Conservation (phyloP, 1,140 invertebrate species). For the Physella acuta region DNA sequence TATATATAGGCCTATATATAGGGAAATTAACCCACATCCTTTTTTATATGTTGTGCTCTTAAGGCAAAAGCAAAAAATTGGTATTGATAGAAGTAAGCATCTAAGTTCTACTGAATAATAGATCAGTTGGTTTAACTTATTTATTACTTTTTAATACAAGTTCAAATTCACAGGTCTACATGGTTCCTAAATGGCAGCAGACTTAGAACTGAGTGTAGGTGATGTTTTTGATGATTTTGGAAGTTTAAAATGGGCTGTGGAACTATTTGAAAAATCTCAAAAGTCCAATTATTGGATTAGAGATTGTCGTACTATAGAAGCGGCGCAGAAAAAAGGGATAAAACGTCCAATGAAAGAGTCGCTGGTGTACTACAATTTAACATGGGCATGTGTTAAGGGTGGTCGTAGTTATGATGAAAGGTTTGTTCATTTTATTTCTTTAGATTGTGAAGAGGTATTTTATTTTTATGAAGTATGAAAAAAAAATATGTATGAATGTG, state of each 20-base stretch:
- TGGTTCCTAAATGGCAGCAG: neutral
- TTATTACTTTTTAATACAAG: too few species aligned
- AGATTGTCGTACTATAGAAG: slow-evolving; percentile 2
- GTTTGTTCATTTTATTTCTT: too few species aligned
- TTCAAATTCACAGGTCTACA: neutral
- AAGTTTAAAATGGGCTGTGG: slow-evolving; percentile 11
- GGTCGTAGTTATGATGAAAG: slow-evolving; percentile 12
- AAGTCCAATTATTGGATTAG: slow-evolving; percentile 5
- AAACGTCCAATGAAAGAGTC: neutral
- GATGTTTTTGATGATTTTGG: slow-evolving; percentile 3
- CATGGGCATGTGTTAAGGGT: slow-evolving; percentile 15
- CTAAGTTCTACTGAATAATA: too few species aligned
- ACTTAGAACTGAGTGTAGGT: slow-evolving; percentile 1
- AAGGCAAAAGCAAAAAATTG: too few species aligned
- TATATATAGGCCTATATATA: too few species aligned
- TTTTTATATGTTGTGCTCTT: too few species aligned
- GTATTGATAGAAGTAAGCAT: too few species aligned
- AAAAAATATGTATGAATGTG: too few species aligned
- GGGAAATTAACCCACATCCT: too few species aligned
- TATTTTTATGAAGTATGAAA: too few species aligned
- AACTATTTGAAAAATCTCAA: slow-evolving; percentile 4
- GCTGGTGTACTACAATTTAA: neutral
- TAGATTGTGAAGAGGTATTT: too few species aligned
- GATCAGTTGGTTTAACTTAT: too few species aligned
- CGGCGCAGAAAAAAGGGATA: neutral